These are phyloP conservation scores for Araneus ventricosus DNA, from an alignment of 1,140 invertebrate genomes.

Conservation along the genomic window DNA sequence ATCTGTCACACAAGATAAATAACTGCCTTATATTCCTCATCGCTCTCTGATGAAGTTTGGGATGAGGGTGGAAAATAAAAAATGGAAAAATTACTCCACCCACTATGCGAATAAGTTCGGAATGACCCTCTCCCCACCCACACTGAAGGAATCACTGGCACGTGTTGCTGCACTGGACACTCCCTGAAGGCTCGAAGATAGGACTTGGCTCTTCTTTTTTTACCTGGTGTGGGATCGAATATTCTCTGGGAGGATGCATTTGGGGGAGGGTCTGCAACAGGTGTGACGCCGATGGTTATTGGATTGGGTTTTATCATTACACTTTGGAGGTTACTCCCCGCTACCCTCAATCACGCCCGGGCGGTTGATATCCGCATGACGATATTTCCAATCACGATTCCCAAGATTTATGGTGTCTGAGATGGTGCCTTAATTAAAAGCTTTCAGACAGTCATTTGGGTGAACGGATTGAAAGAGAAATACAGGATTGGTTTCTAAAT, in stretches of 20 bases:
- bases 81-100: slow-evolving; percentile 67
- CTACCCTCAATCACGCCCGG: slow-evolving; percentile 32
- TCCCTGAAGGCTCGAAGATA: slow-evolving; percentile 19
- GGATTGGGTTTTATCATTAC: slow-evolving; percentile 61
- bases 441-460: slow-evolving; percentile 5
- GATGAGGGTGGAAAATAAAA: slow-evolving; percentile 29
- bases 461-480: neutral
- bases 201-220: neutral
- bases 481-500: neutral
- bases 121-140: slow-evolving; percentile 60
- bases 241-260: neutral
- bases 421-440: slow-evolving; percentile 42
- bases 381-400: slow-evolving; percentile 51
- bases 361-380: slow-evolving; percentile 18
- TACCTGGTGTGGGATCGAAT: slow-evolving; percentile 24
- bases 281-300: slow-evolving; percentile 65
- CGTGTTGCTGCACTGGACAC: slow-evolving; percentile 55
- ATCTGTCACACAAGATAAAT: slow-evolving; percentile 60
- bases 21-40: slow-evolving; percentile 53
- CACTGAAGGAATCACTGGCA: slow-evolving; percentile 18
- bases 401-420: slow-evolving; percentile 38
- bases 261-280: slow-evolving; percentile 48
- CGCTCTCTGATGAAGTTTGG: slow-evolving; percentile 54
- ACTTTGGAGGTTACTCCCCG: slow-evolving; percentile 30
- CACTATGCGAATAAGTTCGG: slow-evolving; percentile 47